phyloP scores from a whole-genome alignment of 2,888 invertebrate species.

The Scaptomyza cyrtandrae region DNA sequence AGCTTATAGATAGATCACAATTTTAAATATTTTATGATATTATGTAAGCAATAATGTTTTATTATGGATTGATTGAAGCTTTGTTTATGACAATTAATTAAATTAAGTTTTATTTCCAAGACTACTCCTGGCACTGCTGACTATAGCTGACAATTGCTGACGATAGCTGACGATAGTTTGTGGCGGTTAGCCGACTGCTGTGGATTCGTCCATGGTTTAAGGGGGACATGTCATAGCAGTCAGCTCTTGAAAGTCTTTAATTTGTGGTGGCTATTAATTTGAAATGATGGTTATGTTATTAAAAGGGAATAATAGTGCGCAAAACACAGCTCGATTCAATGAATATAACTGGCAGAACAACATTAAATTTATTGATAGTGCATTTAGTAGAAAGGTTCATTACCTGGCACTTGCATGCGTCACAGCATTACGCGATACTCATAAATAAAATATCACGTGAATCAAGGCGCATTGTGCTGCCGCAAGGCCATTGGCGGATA shows the following conservation, averaged over 20 bases:
- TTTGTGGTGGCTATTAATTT: slow-evolving; percentile 5
- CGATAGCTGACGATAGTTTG: background rate
- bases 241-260: slow-evolving; percentile 1
- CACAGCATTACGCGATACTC: slow-evolving; percentile 22
- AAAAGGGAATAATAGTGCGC: slow-evolving; percentile 1
- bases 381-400: slow-evolving; percentile 27
- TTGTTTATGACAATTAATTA: background rate
- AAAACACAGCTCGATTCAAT: background rate
- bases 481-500: slow-evolving; percentile 57
- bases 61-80: background rate
- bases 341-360: background rate
- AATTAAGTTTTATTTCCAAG: background rate
- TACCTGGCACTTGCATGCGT: slow-evolving; percentile 36
- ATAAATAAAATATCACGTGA: slow-evolving; percentile 73
- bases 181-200: slow-evolving; percentile 9
- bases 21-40: background rate
- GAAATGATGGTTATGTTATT: background rate
- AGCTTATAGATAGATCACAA: background rate
- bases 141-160: background rate
- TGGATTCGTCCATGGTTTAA: background rate
- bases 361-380: slow-evolving; percentile 15
- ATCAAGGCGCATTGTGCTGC: slow-evolving; percentile 40
- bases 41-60: background rate
- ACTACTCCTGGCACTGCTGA: background rate
- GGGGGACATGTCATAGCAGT: slow-evolving; percentile 26